Conservation (phyloP, 2,113 vertebrate genomes). For the Scomber colias region DNA sequence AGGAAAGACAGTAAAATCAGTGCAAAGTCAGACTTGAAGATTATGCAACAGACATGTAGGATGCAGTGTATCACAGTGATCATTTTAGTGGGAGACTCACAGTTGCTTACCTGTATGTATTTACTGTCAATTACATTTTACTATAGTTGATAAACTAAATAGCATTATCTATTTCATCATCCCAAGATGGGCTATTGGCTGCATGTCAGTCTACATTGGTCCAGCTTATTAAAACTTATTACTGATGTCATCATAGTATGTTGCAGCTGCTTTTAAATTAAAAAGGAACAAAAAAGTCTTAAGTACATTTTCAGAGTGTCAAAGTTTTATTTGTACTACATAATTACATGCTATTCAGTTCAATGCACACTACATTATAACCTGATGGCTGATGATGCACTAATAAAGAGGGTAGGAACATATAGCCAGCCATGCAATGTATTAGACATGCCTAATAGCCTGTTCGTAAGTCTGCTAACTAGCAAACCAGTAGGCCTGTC, state of each 20-base stretch:
- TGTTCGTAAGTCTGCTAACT: neutral
- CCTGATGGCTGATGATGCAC: neutral
- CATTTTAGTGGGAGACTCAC: neutral
- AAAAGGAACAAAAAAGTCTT: neutral
- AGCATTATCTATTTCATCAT: neutral
- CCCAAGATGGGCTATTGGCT: conserved; percentile 10
- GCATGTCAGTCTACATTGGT: conserved; percentile 7
- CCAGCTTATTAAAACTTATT: conserved; percentile 22
- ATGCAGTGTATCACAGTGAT: neutral
- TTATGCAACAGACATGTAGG: conserved; percentile 3
- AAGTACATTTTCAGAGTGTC: too few species aligned
- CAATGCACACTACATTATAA: neutral
- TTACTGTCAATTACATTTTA: conserved; percentile 1
- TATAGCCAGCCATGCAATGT: neutral
- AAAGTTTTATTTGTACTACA: neutral
- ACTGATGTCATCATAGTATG: conserved; percentile 1
- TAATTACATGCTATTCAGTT: neutral
- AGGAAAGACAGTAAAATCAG: neutral
- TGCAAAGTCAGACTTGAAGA: neutral
- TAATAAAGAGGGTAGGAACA: neutral
- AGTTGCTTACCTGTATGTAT: neutral
- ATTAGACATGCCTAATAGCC: neutral
- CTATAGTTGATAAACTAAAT: neutral
- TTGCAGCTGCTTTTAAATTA: conserved; percentile 11
- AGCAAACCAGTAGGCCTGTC: conserved; percentile 10